phyloP scores from a whole-genome alignment of 2,797 vertebrate genomes.

The Ctenopoma multispine region DNA sequence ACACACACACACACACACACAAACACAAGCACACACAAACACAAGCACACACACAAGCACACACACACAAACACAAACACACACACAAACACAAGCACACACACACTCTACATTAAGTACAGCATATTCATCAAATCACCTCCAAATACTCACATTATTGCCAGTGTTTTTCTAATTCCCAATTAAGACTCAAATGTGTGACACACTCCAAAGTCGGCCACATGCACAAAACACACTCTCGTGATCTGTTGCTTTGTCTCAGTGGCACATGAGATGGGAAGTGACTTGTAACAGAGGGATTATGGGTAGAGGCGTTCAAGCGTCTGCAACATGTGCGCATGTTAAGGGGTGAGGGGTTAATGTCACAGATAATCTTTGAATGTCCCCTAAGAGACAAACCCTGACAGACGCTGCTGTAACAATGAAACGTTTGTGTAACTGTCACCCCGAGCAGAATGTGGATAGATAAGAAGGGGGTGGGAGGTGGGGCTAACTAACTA shows the following conservation, averaged over 20 bases:
- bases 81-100: too few species aligned
- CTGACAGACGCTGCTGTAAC: conserved; percentile 75
- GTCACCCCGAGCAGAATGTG: conserved; percentile 62
- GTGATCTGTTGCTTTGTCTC: conserved; percentile 78
- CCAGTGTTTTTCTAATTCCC: conserved; percentile 9
- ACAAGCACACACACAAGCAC: too few species aligned
- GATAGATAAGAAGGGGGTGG: conserved; percentile 1
- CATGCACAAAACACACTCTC: conserved; percentile 45
- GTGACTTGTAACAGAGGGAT: conserved; percentile 75
- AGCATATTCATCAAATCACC: too few species aligned
- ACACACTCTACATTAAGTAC: too few species aligned
- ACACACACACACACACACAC: too few species aligned
- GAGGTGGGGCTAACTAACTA: background rate
- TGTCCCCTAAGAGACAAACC: conserved; percentile 51
- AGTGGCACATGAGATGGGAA: conserved; percentile 70
- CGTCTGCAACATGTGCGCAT: conserved; percentile 33
- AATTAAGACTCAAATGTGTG: conserved; percentile 4
- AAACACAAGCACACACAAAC: too few species aligned
- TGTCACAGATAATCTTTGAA: conserved; percentile 77
- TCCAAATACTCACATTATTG: conserved; percentile 45
- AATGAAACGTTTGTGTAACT: conserved; percentile 82
- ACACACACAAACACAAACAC: too few species aligned
- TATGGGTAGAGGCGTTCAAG: conserved; percentile 69
- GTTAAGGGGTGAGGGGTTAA: conserved; percentile 48
- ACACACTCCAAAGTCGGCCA: conserved; percentile 26